Evolutionary conservation across 2,113 vertebrate genomes (phyloP).

Genomic region (Caranx ignobilis): DNA sequence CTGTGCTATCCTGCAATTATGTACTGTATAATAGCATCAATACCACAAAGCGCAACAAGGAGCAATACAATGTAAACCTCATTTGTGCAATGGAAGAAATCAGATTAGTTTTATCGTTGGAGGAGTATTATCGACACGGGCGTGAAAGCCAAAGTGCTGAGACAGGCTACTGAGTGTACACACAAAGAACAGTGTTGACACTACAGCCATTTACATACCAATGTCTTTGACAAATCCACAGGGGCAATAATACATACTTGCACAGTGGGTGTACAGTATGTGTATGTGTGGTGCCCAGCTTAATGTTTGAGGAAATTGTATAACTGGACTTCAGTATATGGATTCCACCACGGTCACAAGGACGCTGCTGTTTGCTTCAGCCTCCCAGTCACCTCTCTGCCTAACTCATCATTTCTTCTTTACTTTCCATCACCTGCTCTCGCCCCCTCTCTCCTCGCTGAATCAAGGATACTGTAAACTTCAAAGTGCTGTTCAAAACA

Average conservation of each 20-base stretch:
- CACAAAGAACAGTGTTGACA: constrained; percentile 57
- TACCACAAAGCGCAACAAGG: constrained; percentile 22
- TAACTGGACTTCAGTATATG: constrained; percentile 27
- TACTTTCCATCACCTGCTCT: constrained; percentile 4
- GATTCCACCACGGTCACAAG: constrained; percentile 65
- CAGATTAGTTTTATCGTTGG: constrained; percentile 56
- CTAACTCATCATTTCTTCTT: constrained; percentile 39
- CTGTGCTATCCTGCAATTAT: not conserved
- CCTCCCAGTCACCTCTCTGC: constrained; percentile 12
- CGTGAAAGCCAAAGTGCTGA: constrained; percentile 69
- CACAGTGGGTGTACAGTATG: constrained; percentile 27
- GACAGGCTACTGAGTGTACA: constrained; percentile 42
- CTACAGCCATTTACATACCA: constrained; percentile 58
- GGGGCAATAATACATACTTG: constrained; percentile 44
- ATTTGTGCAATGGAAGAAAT: constrained; percentile 52
- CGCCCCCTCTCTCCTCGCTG: constrained; percentile 10
- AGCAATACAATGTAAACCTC: constrained; percentile 48
- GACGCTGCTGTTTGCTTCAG: constrained; percentile 56
- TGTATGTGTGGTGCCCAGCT: constrained; percentile 3
- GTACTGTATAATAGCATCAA: constrained; percentile 8
- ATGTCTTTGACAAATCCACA: constrained; percentile 67
- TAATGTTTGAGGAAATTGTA: constrained; percentile 53
- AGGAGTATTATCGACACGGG: constrained; percentile 35
- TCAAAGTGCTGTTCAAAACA: constrained; percentile 14
- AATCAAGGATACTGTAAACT: not conserved